Evolutionary conservation across 2,888 invertebrate genomes (phyloP), one percentile per base, ranked within the genome.

Genomic region (Aphodius sticticus): DNA sequence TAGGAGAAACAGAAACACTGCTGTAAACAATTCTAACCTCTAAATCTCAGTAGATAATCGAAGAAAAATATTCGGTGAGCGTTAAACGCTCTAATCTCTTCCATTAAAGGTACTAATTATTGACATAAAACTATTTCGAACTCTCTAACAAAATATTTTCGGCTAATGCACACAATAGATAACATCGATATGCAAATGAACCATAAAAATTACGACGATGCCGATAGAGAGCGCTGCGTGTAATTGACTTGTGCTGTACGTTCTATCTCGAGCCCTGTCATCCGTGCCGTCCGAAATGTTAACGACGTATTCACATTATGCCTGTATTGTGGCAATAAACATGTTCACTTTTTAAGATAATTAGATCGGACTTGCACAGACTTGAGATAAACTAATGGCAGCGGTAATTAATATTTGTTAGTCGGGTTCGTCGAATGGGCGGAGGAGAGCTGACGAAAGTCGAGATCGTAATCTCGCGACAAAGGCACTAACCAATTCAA

Each of bases 171-270:
- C 37, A 74, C 74, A 37, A 35, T 74, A 74, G 74, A 74, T 74
- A 74, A 74, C 35, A 35, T 36, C 16, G 74, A 74, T 74, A 74
- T 74, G 74, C 36, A 74, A 74, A 74, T 74, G 36, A 74, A 74
- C 74, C 35, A 74, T 74, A 74, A 74, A 74, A 74, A n/a, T 74
- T 74, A 74, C 74, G 37, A 12, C 35, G 74, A 35, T 9, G 35
- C 74, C 53, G 53, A 53, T 53, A 53, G 74, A 36, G 35, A 74
- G 35, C 74, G 35, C 74, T 36, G 37, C n/a, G 16, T 74, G 37
- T 74, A 74, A 74, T 74, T 74, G 74, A 74, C 74, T 74, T 74
- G 74, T 74, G 74, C 74, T 74, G 74, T 74, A 74, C 36, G 12
- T 37, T 74, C 53, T 74, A 74, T 74, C 74, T 74, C 37, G 74